Base-by-base conservation (phyloP, 1,140 invertebrate genomes). In the Leptestheria dahalacensis region DNA sequence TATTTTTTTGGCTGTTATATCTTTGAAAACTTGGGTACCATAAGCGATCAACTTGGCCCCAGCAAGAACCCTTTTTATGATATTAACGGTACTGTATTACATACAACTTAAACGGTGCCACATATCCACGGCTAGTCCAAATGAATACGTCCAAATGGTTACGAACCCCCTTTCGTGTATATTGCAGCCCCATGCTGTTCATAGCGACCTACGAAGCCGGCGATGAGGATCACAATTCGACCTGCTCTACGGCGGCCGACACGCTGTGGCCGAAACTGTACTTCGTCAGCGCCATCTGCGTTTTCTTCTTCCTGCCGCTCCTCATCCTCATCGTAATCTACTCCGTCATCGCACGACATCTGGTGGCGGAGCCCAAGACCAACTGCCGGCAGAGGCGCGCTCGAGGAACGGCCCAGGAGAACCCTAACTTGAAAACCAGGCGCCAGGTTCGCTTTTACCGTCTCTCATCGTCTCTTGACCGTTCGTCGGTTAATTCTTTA, bases 261-360 rank as follows among this genome's bases (percentile, higher is more conserved):
- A 76, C 76, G 46, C 71, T 77, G 66, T 84, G 82, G 79, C 78
- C 81, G 25, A 77, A 80, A 46, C 68, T 79, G 24, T 91, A 88
- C 77, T 85, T 87, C 72, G 68, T 85, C 20, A 73, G 79, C 64
- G 80, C 80, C 64, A 82, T 85, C 55, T 76, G 79, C 55, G 68
- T 84, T 46, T 86, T 91, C 69, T 91, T 88, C 72, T 69, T 86
- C 52, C 66, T 88, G 9, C 88, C 88, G 15, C 71, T 90, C 20
- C 67, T 84, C 21, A 77, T 90, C 50, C 77, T 92, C 28, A 69
- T 88, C 47, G 71, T 83, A 46, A 75, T 91, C 2, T 92, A 91
- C 70, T 77, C 79, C 20, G 73, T 83, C 61, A 91, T 91, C 64
- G 82, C 84, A 3, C 79, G 79, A 57, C 82, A 85, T 63, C 75